phyloP scores from a whole-genome alignment of 1,140 invertebrate species.

The Agraylea sexmaculata region DNA sequence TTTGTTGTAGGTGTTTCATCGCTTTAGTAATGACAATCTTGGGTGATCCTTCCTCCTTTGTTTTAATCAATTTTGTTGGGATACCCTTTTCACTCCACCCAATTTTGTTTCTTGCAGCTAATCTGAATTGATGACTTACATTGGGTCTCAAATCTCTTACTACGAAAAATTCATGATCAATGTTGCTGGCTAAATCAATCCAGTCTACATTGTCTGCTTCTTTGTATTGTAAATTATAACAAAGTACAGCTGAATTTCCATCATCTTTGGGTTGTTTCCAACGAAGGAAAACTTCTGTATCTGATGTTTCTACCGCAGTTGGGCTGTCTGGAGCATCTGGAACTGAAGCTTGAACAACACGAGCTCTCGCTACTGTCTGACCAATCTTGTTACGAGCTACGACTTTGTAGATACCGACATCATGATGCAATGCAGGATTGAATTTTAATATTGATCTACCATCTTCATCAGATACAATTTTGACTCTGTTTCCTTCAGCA shows the following conservation, averaged over 20 bases:
- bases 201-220: constrained; percentile 66
- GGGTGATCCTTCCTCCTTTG: constrained; percentile 49
- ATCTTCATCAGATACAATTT: constrained; percentile 59
- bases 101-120: constrained; percentile 81
- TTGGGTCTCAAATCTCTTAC: constrained; percentile 64
- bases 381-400: constrained; percentile 80
- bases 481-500: constrained; percentile 65
- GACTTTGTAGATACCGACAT: constrained; percentile 90
- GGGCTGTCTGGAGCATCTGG: constrained; percentile 81
- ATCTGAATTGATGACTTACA: constrained; percentile 76
- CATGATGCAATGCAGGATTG: constrained; percentile 61
- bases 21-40: constrained; percentile 65
- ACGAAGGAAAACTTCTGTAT: constrained; percentile 72
- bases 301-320: constrained; percentile 67
- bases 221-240: constrained; percentile 76
- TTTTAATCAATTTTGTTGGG: constrained; percentile 56
- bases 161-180: constrained; percentile 88
- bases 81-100: constrained; percentile 83
- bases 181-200: constrained; percentile 75
- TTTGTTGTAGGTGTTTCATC: constrained; percentile 71
- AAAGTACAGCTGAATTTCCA: constrained; percentile 71
- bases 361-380: constrained; percentile 60
- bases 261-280: constrained; percentile 82
- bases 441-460: constrained; percentile 69
- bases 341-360: constrained; percentile 58